Evolutionary conservation across 2,113 vertebrate species (phyloP), one percentile per base, ranked within the genome.

Genomic region (Gavialis gangeticus): DNA sequence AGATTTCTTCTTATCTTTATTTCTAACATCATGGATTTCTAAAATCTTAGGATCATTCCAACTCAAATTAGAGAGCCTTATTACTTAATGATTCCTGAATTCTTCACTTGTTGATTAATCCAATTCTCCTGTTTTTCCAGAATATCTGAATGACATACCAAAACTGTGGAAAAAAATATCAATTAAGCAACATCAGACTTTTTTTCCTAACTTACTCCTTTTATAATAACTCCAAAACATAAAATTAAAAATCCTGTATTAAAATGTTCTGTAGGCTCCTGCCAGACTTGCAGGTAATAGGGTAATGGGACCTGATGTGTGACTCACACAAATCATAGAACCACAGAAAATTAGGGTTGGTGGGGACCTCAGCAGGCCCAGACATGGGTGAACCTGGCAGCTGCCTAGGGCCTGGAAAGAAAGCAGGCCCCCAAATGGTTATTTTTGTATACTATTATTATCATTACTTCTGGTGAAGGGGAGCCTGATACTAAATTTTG

Each of bases 1-100:
- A 92, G 76, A 91, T 93, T 87, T 76, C 10, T 56, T 34, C 16
- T 59, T 91, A 89, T 71, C 21, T 82, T 87, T 69, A 18, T 69
- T 30, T 12, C 10, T 9, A 85, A 6, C 3, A 46, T 75, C 54
- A 85, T 90, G 58, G 13, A 80, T 63, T 15, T 90, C 73, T 93
- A 82, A 46, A 90, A 94, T 90, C 21, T 9, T 66, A 84, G 90
- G 84, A 80, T 93, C 7, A 77, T 4, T 82, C 37, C 5, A 77
- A 77, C 28, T 77, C 58, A 95, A 94, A 78, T 78, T 66, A 21
- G 15, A 22, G 14, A 24, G 37, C 10, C 58, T 93, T 87, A 64
- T 77, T 80, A 62, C 37, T 63, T 88, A 63, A 87, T 18, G 27
- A 85, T 62, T 7, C 5, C 13, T 90, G 34, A 11, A 71, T 22